Conservation (phyloP, 2,888 invertebrate genomes). For the Meiosimyza decipiens region DNA sequence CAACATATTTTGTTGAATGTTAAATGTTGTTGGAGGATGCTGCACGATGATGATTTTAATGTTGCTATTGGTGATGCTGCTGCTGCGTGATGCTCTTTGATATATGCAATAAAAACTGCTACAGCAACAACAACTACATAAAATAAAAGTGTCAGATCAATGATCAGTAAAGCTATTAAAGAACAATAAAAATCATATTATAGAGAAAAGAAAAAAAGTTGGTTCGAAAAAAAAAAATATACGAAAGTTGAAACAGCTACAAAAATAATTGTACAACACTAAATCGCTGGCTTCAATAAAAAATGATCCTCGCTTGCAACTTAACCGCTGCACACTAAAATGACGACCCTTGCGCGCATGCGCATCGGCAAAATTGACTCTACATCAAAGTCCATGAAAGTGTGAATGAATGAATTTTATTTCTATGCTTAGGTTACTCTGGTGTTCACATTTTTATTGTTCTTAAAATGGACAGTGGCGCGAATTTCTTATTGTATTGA, state of each 20-base stretch:
- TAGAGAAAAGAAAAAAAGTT: conserved; percentile 10
- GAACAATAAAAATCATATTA: conserved; percentile 34
- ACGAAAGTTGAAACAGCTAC: too few species aligned
- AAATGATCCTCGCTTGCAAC: too few species aligned
- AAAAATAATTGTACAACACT: too few species aligned
- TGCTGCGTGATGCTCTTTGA: conserved; percentile 4
- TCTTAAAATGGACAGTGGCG: background rate
- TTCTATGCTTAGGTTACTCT: conserved; percentile 22
- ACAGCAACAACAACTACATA: too few species aligned
- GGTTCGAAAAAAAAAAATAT: too few species aligned
- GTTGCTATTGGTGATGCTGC: background rate
- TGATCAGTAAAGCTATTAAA: conserved; percentile 36
- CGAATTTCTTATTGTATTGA: too few species aligned
- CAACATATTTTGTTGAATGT: conserved; percentile 28
- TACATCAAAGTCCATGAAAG: conserved; percentile 30
- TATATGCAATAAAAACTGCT: too few species aligned
- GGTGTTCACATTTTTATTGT: conserved; percentile 4
- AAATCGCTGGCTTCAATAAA: too few species aligned
- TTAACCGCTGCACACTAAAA: too few species aligned
- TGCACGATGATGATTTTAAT: conserved; percentile 4
- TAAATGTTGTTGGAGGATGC: too few species aligned
- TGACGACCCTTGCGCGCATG: too few species aligned
- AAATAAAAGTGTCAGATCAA: conserved; percentile 6
- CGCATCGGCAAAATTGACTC: too few species aligned
- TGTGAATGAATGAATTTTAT: conserved; percentile 38